phyloP scores from a whole-genome alignment of 2,888 invertebrate species.

The Andricus quercusramuli region DNA sequence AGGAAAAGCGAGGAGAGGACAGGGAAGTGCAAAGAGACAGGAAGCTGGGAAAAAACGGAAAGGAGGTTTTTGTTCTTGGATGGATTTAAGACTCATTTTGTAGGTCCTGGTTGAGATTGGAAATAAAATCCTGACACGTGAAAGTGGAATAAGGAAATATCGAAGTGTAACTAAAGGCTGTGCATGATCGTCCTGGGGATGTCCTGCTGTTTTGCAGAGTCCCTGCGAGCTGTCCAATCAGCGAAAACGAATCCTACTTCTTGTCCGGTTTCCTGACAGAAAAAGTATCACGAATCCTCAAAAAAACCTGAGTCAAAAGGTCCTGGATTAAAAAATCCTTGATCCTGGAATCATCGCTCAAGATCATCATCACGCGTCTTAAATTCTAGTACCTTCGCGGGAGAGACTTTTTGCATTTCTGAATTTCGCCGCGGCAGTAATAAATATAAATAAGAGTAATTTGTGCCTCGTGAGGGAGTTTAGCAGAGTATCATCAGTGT shows the following conservation, averaged over 20 bases:
- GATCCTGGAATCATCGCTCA: constrained; percentile 15
- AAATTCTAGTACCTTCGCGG: constrained; percentile 10
- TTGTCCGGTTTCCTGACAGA: constrained; percentile 28
- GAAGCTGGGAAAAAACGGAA: constrained; percentile 4
- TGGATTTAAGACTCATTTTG: constrained; percentile 18
- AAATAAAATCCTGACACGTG: not conserved
- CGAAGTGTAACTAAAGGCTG: constrained; percentile 47
- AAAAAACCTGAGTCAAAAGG: constrained; percentile 2
- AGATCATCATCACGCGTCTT: constrained; percentile 24
- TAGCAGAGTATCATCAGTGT: constrained; percentile 30
- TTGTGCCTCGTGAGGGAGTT: constrained; percentile 36
- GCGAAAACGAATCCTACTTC: constrained; percentile 11
- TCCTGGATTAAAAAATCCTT: not conserved
- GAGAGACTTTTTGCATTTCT: constrained; percentile 7
- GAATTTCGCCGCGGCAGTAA: not conserved
- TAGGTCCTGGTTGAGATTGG: not conserved
- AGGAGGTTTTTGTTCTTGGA: not conserved
- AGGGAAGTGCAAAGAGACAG: constrained; percentile 38
- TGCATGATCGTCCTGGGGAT: constrained; percentile 69
- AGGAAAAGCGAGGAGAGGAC: constrained; percentile 45
- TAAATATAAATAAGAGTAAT: constrained; percentile 28
- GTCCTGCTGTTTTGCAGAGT: constrained; percentile 62
- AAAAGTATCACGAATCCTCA: not conserved
- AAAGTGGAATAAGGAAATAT: not conserved
- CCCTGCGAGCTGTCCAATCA: not conserved